Evolutionary conservation across 2,888 invertebrate species (phyloP).

Genomic region (Leistus spinibarbis): DNA sequence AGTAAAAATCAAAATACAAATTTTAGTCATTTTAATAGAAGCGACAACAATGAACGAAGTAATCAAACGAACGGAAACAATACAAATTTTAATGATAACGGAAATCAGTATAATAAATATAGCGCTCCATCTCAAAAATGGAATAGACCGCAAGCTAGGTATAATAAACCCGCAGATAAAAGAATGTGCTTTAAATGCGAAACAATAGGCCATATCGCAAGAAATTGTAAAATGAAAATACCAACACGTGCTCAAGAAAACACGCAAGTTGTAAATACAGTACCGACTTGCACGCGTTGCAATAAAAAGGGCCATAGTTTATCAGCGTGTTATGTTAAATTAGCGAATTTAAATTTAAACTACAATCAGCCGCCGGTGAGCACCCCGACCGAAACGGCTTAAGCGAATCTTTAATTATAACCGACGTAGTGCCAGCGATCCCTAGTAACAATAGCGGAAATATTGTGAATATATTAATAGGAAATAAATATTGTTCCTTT

Average conservation of each 20-base stretch:
- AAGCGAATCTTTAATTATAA: neutral
- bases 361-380: neutral
- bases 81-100: too few relatives aligned
- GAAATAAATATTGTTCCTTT: neutral
- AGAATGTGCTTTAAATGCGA: conserved; percentile 5
- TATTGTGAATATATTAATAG: neutral
- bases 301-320: neutral
- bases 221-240: neutral
- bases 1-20: neutral
- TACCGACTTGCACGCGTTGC: neutral
- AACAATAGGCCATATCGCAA: neutral
- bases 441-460: neutral
- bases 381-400: conserved; percentile 1
- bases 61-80: too few relatives aligned
- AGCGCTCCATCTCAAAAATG: too few relatives aligned
- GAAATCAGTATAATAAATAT: too few relatives aligned
- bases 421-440: neutral
- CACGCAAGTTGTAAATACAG: too few relatives aligned
- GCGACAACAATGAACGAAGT: neutral
- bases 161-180: too few relatives aligned
- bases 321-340: neutral
- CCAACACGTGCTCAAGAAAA: too few relatives aligned
- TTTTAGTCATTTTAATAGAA: neutral
- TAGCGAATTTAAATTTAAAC: neutral
- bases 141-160: too few relatives aligned